phyloP scores from a whole-genome alignment of 2,113 vertebrate genomes.

The Mirza zaza region DNA sequence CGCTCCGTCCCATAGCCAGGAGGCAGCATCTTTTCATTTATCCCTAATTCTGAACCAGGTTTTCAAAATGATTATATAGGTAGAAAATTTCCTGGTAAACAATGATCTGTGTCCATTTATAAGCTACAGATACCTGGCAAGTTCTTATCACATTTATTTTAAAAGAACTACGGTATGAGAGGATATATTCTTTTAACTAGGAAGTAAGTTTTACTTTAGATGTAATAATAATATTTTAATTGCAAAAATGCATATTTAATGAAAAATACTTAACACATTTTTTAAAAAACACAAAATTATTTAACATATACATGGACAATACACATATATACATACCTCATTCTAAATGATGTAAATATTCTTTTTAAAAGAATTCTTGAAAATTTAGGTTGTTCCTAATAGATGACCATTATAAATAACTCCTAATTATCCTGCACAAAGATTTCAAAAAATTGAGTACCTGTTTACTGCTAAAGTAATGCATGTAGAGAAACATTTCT shows the following conservation, averaged over 20 bases:
- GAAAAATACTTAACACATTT: neutral
- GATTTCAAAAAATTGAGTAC: neutral
- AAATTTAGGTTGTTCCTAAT: neutral
- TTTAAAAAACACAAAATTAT: neutral
- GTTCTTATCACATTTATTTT: neutral
- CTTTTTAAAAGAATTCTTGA: conserved; percentile 5
- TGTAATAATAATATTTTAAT: neutral
- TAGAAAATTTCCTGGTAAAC: conserved; percentile 4
- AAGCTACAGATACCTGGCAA: neutral
- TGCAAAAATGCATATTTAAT: neutral
- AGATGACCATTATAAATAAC: neutral
- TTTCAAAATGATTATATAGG: neutral
- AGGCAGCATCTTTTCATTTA: neutral
- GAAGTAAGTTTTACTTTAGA: conserved; percentile 19
- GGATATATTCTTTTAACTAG: neutral
- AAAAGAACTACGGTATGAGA: neutral
- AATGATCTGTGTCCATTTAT: neutral
- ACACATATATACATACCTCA: neutral
- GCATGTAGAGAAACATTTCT: neutral
- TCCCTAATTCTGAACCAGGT: neutral
- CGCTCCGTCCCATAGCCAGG: neutral
- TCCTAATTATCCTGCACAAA: neutral
- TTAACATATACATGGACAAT: neutral
- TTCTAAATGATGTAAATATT: neutral
- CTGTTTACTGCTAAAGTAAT: neutral